A percentile compares a stretch with the other conserved stretches of the same genome.
These are phyloP conservation scores for Diaperis boleti DNA, from an alignment of 2,888 invertebrate genomes.

Conservation along the genomic window DNA sequence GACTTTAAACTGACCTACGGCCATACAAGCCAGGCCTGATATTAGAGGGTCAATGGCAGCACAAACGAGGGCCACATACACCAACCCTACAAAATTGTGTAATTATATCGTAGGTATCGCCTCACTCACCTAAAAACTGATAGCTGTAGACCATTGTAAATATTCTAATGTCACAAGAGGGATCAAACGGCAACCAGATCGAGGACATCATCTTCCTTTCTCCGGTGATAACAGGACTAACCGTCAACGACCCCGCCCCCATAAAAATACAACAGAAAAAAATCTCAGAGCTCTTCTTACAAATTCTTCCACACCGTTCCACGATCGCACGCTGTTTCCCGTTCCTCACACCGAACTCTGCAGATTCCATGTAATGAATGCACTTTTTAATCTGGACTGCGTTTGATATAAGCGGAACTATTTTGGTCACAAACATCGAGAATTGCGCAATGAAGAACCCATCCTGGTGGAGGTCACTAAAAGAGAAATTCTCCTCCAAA, in stretches of 20 bases:
- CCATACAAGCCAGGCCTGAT: neutral
- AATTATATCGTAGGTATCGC: too few relatives aligned
- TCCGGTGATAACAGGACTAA: neutral
- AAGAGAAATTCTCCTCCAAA: neutral
- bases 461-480: neutral
- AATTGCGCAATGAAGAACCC: neutral
- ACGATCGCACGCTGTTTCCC: neutral
- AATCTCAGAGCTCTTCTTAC: neutral
- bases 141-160: neutral
- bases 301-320: neutral
- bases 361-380: neutral
- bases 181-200: slow-evolving; percentile 8
- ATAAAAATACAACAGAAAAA: neutral
- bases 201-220: neutral
- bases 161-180: neutral
- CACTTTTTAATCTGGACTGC: neutral
- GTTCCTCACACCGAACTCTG: neutral
- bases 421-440: neutral
- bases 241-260: neutral
- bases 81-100: too few relatives aligned
- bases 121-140: too few relatives aligned
- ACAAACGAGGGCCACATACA: neutral
- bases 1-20: slow-evolving; percentile 6
- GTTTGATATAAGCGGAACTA: neutral
- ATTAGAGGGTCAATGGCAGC: slow-evolving; percentile 8